Conservation (phyloP, 2,797 vertebrate genomes). For the Falco berigora region DNA sequence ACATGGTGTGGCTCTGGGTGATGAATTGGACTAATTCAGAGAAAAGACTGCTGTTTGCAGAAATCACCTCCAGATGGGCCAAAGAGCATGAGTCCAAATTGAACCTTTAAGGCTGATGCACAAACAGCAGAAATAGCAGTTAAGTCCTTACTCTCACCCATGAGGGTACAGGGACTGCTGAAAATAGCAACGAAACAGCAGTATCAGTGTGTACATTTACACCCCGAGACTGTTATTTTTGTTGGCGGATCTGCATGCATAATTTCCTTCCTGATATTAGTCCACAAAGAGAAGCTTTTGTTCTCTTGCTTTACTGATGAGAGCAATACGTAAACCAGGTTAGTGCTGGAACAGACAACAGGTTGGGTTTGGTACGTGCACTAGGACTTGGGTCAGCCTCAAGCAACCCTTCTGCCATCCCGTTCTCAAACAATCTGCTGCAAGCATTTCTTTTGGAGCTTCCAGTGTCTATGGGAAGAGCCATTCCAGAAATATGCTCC, state of each 20-base stretch:
- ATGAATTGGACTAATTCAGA: not conserved
- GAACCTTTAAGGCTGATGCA: not conserved
- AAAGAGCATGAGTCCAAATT: not conserved
- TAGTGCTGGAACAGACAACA: not conserved
- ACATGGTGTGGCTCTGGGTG: not conserved
- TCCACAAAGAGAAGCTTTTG: constrained; percentile 34
- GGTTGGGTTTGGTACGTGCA: not conserved
- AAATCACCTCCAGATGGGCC: constrained; percentile 21
- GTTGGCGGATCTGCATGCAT: not conserved
- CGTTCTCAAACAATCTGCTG: not conserved
- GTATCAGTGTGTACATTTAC: not conserved
- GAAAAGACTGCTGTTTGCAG: not conserved
- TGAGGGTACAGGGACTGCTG: not conserved
- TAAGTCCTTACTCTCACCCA: not conserved
- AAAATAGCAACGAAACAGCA: constrained; percentile 24
- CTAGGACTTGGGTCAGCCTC: not conserved
- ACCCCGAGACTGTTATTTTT: constrained; percentile 2
- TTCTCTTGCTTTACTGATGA: not conserved
- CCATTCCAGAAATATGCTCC: not conserved
- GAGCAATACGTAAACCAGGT: not conserved
- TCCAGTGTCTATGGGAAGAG: not conserved
- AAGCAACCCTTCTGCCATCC: not conserved
- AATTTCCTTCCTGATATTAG: constrained; percentile 52
- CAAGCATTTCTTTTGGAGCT: not conserved
- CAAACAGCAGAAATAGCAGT: not conserved